phyloP scores from a whole-genome alignment of 2,797 vertebrate genomes.

The Acanthiza pusilla region DNA sequence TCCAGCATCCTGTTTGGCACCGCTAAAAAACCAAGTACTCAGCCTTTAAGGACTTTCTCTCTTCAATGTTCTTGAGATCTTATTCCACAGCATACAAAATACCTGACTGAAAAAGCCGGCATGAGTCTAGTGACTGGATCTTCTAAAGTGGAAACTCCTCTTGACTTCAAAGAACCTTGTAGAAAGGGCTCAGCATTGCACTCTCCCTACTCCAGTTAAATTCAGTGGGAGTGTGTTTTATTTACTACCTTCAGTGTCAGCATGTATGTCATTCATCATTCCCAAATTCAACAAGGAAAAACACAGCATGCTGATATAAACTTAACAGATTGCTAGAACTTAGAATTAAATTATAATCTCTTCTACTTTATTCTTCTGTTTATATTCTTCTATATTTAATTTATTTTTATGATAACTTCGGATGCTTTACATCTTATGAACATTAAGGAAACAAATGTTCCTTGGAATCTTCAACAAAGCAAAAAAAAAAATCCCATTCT shows the following conservation, averaged over 20 bases:
- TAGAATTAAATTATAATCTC: neutral
- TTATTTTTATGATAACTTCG: neutral
- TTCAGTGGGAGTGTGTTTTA: neutral
- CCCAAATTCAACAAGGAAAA: neutral
- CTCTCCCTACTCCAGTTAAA: neutral
- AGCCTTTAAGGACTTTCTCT: neutral
- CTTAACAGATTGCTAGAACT: neutral
- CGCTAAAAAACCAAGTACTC: neutral
- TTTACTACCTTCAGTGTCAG: neutral
- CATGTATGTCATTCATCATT: neutral
- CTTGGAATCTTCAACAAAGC: neutral
- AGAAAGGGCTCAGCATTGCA: neutral
- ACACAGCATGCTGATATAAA: neutral
- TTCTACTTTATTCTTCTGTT: neutral
- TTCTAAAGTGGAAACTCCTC: neutral
- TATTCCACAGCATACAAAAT: neutral
- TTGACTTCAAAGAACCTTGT: neutral
- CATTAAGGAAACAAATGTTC: neutral
- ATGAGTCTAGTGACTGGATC: neutral
- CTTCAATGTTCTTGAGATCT: neutral
- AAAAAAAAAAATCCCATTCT: neutral
- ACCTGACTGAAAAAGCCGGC: neutral
- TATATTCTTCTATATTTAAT: neutral
- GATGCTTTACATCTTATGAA: neutral
- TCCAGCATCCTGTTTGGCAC: neutral